Conservation (phyloP, 2,888 invertebrate species). For the Noctua janthe region DNA sequence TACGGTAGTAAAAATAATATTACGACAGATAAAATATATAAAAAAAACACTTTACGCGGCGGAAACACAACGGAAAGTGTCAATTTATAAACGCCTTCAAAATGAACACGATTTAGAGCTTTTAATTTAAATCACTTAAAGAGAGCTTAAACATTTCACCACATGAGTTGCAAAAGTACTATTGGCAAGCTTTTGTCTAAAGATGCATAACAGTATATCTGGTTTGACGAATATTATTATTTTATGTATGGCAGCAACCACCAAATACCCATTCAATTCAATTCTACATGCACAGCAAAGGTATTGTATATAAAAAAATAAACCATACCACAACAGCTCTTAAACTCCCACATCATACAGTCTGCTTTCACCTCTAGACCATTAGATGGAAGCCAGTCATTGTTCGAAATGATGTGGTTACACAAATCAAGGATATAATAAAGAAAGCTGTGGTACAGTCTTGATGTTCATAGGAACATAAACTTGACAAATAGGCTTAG, state of each 20-base stretch:
- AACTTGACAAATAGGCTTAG: neutral
- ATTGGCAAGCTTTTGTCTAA: neutral
- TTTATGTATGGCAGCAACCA: neutral
- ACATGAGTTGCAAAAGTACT: neutral
- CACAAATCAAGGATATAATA: constrained; percentile 26
- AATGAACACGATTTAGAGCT: neutral
- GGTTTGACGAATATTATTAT: neutral
- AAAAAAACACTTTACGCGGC: neutral
- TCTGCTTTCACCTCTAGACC: constrained; percentile 66
- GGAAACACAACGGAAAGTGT: neutral
- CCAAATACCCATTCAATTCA: neutral
- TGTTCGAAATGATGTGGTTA: constrained; percentile 75
- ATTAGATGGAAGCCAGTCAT: constrained; percentile 67
- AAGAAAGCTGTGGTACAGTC: constrained; percentile 30
- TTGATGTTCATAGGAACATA: constrained; percentile 23
- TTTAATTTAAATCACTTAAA: neutral
- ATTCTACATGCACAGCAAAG: neutral
- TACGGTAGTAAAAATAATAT: constrained; percentile 6
- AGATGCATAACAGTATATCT: neutral
- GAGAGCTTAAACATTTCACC: neutral
- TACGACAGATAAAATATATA: constrained; percentile 1
- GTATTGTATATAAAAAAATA: constrained; percentile 14
- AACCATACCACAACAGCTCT: constrained; percentile 20
- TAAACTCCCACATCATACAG: constrained; percentile 61
- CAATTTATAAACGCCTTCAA: neutral